These are phyloP conservation scores for Borostomias antarcticus DNA, from an alignment of 2,797 vertebrate genomes.

Conservation along the genomic window DNA sequence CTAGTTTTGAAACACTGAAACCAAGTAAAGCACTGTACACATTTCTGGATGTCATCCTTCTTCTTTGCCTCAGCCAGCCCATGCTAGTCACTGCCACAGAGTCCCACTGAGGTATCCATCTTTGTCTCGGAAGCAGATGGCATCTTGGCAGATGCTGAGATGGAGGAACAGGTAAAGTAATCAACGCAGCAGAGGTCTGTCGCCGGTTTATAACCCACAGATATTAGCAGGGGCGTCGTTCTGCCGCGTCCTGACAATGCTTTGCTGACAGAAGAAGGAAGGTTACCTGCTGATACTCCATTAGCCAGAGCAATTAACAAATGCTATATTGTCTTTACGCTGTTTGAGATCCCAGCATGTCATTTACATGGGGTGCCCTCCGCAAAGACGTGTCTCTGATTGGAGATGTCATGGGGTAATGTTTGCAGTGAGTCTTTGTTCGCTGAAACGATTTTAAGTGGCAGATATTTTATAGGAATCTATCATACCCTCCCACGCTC, in stretches of 20 bases:
- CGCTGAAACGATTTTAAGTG: not conserved
- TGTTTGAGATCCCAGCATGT: slow-evolving; percentile 5
- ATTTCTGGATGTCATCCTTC: slow-evolving; percentile 9
- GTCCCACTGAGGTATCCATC: slow-evolving; percentile 22
- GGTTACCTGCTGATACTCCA: slow-evolving; percentile 11
- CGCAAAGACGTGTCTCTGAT: not conserved
- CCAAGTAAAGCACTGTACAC: not conserved
- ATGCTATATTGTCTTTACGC: slow-evolving; percentile 6
- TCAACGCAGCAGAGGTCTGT: slow-evolving; percentile 4
- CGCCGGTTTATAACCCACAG: too few species aligned
- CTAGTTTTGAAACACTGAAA: not conserved
- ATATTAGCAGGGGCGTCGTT: not conserved
- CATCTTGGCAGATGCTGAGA: slow-evolving; percentile 9
- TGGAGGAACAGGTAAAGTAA: not conserved
- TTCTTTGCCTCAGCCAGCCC: slow-evolving; percentile 11
- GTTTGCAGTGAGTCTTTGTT: not conserved
- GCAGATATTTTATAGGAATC: not conserved
- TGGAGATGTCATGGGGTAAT: slow-evolving; percentile 2
- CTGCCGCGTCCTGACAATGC: not conserved
- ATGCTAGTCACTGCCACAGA: slow-evolving; percentile 22
- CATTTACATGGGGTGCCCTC: slow-evolving; percentile 3
- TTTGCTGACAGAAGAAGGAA: not conserved
- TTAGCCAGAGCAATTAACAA: slow-evolving; percentile 15
- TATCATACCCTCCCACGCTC: not conserved
- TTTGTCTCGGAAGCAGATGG: slow-evolving; percentile 22